A percentile compares a stretch with the other conserved stretches of the same genome.
Evolutionary conservation across 2,888 invertebrate genomes (phyloP).

Genomic region (Calliphora vomitoria): DNA sequence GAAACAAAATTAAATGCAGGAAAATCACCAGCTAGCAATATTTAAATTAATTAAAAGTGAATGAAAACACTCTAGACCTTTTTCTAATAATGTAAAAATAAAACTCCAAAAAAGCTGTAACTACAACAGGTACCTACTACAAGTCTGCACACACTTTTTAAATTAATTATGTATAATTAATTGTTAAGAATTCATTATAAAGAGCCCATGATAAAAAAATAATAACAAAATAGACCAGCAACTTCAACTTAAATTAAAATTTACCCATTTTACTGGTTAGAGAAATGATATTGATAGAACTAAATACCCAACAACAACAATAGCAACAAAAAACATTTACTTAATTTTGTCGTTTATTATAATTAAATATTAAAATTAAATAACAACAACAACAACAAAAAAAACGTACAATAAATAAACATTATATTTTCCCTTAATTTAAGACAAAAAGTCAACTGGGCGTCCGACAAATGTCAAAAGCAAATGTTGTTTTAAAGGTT

Average conservation of each 20-base stretch:
- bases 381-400: background rate
- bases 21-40: background rate
- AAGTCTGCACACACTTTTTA: background rate
- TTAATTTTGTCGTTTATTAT: constrained; percentile 6
- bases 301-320: background rate
- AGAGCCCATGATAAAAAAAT: background rate
- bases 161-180: constrained; percentile 5
- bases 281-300: background rate
- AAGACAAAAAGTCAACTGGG: background rate
- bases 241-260: background rate
- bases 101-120: no score
- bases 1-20: background rate
- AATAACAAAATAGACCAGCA: background rate
- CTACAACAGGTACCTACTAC: no score
- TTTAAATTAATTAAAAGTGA: background rate
- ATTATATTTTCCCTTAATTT: background rate
- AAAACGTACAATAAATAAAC: background rate
- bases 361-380: constrained; percentile 29
- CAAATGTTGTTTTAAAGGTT: background rate
- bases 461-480: constrained; percentile 11
- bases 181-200: constrained; percentile 13
- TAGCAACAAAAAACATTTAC: background rate
- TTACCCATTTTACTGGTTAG: background rate
- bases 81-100: no score
- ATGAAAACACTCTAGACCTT: no score